phyloP scores from a whole-genome alignment of 2,113 vertebrate genomes.

The Piprites chloris region DNA sequence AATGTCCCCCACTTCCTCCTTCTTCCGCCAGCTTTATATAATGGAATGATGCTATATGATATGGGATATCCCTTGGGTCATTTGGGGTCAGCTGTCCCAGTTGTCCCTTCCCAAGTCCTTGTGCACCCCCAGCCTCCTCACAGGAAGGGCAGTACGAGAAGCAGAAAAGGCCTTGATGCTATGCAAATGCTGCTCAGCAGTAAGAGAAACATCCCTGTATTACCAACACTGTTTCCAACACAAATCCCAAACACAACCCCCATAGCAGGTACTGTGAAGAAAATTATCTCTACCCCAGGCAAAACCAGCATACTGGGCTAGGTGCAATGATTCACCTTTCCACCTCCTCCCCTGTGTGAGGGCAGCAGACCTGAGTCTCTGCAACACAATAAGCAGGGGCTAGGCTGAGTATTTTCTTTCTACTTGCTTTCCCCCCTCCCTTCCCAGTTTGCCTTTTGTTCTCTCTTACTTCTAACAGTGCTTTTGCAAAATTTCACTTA shows the following conservation, averaged over 20 bases:
- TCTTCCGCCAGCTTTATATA: neutral
- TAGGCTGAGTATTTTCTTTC: neutral
- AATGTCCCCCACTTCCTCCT: neutral
- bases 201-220: neutral
- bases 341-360: rapidly evolving
- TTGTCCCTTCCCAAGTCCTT: neutral
- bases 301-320: neutral
- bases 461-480: neutral
- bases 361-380: neutral
- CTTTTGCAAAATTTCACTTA: neutral
- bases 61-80: neutral
- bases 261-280: neutral
- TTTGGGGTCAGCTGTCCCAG: neutral
- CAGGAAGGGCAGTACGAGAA: neutral
- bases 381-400: neutral
- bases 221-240: neutral
- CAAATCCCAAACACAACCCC: neutral
- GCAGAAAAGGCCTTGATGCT: neutral
- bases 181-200: neutral
- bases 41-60: neutral
- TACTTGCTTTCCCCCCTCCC: neutral
- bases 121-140: neutral
- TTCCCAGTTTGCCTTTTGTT: neutral
- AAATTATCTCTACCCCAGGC: neutral
- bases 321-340: neutral